Conservation (phyloP, 2,888 invertebrate genomes). For the Limenitis camilla region DNA sequence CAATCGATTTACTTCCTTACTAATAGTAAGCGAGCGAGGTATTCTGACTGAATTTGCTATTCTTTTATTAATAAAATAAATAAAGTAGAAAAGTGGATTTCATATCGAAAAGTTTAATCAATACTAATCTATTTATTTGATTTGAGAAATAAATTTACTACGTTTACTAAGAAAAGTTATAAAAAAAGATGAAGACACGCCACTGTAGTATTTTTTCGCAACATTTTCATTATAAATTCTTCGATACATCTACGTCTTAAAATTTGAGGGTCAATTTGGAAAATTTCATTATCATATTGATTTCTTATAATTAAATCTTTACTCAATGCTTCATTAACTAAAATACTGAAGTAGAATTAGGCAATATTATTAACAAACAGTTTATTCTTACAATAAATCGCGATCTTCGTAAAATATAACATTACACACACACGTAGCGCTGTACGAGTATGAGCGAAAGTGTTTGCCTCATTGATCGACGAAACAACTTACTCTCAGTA, state of each 20-base stretch:
- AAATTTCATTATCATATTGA: background rate
- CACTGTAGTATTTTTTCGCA: too few species aligned
- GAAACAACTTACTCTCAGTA: conserved; percentile 53
- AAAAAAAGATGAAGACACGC: too few species aligned
- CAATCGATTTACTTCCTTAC: too few species aligned
- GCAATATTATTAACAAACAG: conserved; percentile 9
- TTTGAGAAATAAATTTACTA: too few species aligned
- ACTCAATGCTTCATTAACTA: background rate
- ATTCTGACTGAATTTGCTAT: too few species aligned
- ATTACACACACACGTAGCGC: conserved; percentile 35
- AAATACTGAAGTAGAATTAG: background rate
- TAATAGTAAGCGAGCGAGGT: too few species aligned
- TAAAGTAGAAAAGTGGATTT: too few species aligned
- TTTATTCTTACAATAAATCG: conserved; percentile 9
- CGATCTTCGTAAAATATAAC: conserved; percentile 21
- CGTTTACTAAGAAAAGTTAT: too few species aligned
- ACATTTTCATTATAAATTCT: background rate
- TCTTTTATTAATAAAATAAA: too few species aligned
- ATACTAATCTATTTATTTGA: too few species aligned
- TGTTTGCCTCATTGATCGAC: conserved; percentile 58
- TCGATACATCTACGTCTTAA: background rate
- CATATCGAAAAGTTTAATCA: too few species aligned
- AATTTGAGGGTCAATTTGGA: background rate
- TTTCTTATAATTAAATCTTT: background rate
- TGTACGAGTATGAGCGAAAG: conserved; percentile 59